Percentiles rank a stretch among this genome's conserved stretches.
Conservation (phyloP, 2,113 vertebrate species). For the Fulica atra region DNA sequence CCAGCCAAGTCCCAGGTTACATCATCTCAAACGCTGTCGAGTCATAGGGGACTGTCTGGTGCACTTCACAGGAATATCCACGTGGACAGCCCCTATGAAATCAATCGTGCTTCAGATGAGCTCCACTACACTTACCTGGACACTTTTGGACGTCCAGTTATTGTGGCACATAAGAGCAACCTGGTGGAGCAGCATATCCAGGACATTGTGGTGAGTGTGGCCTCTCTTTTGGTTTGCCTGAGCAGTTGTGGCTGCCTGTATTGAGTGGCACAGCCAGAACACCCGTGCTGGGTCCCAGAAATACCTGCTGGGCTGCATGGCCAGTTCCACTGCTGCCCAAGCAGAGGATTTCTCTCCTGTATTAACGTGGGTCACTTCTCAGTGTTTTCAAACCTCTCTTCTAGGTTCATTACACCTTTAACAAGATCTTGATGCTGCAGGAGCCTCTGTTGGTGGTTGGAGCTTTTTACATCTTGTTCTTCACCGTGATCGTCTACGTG, state of each 20-base stretch:
- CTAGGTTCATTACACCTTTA: constrained; percentile 96
- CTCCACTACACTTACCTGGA: constrained; percentile 97
- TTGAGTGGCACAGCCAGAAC: background rate
- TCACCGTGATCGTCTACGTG: constrained; percentile 95
- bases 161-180: constrained; percentile 93
- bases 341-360: background rate
- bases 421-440: constrained; percentile 97
- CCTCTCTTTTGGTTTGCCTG: background rate
- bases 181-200: constrained; percentile 98
- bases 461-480: constrained; percentile 97
- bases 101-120: constrained; percentile 85
- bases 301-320: background rate
- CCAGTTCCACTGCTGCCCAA: background rate
- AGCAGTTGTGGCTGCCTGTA: background rate
- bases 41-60: background rate
- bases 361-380: background rate
- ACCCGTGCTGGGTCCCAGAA: background rate
- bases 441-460: constrained; percentile 95
- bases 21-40: background rate
- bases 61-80: constrained; percentile 86
- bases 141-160: constrained; percentile 94
- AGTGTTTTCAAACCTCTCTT: background rate
- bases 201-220: constrained; percentile 89
- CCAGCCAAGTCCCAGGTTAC: background rate
- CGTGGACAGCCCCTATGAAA: constrained; percentile 92